Evolutionary conservation across 1,140 invertebrate genomes (phyloP).

Genomic region (Neuroterus valhalla): DNA sequence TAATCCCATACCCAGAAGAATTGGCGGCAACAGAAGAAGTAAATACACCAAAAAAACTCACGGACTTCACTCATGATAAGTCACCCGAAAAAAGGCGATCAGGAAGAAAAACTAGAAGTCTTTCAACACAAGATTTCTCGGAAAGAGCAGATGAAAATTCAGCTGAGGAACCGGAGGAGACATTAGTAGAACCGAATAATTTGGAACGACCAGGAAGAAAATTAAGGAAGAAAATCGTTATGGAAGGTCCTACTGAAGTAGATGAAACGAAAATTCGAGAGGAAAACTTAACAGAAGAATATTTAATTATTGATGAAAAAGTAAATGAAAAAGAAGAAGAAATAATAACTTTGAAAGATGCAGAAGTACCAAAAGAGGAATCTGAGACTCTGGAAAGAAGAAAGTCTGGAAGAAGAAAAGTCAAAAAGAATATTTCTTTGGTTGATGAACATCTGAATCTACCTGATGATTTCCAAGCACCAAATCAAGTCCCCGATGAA

Average conservation of each 20-base stretch:
- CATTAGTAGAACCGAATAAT: slow-evolving; percentile 33
- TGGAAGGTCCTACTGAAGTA: not conserved
- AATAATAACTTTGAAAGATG: not conserved
- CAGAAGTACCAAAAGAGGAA: not conserved
- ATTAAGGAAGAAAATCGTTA: slow-evolving; percentile 38
- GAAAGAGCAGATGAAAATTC: not conserved
- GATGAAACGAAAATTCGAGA: not conserved
- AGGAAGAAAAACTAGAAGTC: slow-evolving; percentile 9
- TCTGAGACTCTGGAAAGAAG: not conserved
- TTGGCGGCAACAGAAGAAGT: slow-evolving; percentile 15
- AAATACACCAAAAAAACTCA: no score
- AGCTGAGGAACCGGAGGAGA: slow-evolving; percentile 10
- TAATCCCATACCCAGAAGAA: not conserved
- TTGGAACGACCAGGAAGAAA: slow-evolving; percentile 38
- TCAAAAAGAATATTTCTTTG: slow-evolving; percentile 23
- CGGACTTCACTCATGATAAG: not conserved
- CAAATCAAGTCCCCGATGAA: not conserved
- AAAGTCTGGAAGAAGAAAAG: not conserved
- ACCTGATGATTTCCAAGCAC: slow-evolving; percentile 5
- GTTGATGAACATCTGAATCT: slow-evolving; percentile 31
- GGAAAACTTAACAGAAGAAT: not conserved
- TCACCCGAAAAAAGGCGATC: not conserved
- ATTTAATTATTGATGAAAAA: not conserved
- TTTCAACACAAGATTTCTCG: not conserved
- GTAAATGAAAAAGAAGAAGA: not conserved